Evolutionary conservation across 2,113 vertebrate genomes (phyloP), one percentile per base, ranked within the genome.

Genomic region (Symphodus melops): DNA sequence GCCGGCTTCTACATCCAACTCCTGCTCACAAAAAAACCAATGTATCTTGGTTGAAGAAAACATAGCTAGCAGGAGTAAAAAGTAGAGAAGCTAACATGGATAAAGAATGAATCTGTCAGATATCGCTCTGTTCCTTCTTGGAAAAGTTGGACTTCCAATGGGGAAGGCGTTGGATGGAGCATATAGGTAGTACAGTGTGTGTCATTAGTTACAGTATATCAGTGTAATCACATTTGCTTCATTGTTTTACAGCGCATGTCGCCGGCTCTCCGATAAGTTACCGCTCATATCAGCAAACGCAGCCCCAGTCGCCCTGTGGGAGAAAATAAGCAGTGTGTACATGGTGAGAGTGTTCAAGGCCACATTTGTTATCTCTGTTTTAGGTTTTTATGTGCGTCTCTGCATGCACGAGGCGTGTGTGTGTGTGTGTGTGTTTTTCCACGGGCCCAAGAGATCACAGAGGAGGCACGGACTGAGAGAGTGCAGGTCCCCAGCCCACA

Each of bases 371-470:
- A 92, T 91, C 77, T 85, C 60, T 83, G 79, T 66, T 72, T 83
- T 77, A 58, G 55, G 68, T 81, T 63, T 84, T 67, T 59, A 46
- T 75, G 67, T 41, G 62, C 79, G 53, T 42, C 14, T 53, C 52
- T 52, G 37, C 60, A 56, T 83, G 52, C 58, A 61, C 42, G 33
- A 46, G 36, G 60, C 33, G 46, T 59, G 55, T 68, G 46, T 77
- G 58, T 83, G 62, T 74, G 20, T 46, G 65, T 48, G 64, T 57
- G 21, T 68, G 33, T 81, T 75, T 91, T 87, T 89, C 70, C 74
- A 76, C 19, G 77, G 82, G 85, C 89, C 90, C 91, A 52, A 79
- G 91, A 92, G 90, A 93, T 92, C 88, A 79, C 75, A 81, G 42
- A 62, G 68, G 39, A 72, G 76, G 82, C 64, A 71, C n/a, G 74